Evolutionary conservation across 2,113 vertebrate genomes (phyloP).

Genomic region (Syngnathus scovelli): DNA sequence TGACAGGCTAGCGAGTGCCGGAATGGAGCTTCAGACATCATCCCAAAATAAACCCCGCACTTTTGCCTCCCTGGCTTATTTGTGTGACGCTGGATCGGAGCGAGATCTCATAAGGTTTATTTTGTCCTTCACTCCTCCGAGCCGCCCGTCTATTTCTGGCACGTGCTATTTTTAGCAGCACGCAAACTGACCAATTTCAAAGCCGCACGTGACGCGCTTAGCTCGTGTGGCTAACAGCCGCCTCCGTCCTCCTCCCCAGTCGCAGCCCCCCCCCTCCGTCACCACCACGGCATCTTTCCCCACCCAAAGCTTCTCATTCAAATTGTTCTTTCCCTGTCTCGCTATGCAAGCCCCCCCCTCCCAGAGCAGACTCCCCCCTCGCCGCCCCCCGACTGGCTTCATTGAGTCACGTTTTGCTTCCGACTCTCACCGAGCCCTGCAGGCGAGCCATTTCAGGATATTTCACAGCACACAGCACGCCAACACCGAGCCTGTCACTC

Average conservation of each 20-base stretch:
- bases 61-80: background rate
- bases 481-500: slow-evolving; percentile 52
- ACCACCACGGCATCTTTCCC: slow-evolving; percentile 8
- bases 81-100: background rate
- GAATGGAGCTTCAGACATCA: background rate
- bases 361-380: background rate
- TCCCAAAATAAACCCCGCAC: background rate
- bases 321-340: slow-evolving; percentile 5
- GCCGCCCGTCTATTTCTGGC: background rate
- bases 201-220: background rate
- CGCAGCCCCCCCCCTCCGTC: background rate
- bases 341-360: background rate
- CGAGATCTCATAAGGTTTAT: background rate
- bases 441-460: slow-evolving; percentile 61
- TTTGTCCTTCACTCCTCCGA: background rate
- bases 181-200: slow-evolving; percentile 1
- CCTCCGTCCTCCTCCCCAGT: slow-evolving; percentile 5
- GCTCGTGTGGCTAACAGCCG: slow-evolving; percentile 11
- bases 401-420: slow-evolving; percentile 61
- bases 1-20: background rate
- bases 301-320: slow-evolving; percentile 27
- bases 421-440: slow-evolving; percentile 53
- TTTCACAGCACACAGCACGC: slow-evolving; percentile 42
- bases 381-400: background rate
- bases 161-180: slow-evolving; percentile 1